A percentile compares a stretch with the other conserved stretches of the same genome.
Conservation (phyloP, 2,888 invertebrate species). For the Caenorhabditis panamensis region DNA sequence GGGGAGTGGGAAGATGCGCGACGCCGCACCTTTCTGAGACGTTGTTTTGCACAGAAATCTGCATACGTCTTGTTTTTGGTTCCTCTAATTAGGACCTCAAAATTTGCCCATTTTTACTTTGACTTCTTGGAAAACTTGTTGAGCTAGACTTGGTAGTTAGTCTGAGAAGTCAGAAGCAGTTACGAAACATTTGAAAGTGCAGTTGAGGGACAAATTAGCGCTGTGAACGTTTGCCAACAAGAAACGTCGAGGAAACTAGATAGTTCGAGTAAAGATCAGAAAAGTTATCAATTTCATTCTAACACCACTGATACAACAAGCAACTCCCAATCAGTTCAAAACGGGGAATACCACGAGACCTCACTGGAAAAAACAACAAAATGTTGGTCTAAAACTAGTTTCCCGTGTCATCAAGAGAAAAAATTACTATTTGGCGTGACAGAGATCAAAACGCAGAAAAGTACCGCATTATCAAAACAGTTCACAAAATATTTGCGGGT, state of each 20-base stretch:
- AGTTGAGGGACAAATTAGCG: too few species aligned
- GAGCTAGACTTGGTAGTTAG: neutral
- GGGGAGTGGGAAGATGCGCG: slow-evolving; percentile 1
- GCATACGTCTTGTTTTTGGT: slow-evolving; percentile 30
- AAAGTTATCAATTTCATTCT: neutral
- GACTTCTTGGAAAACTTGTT: neutral
- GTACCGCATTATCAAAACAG: neutral
- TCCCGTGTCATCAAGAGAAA: neutral
- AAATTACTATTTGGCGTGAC: neutral
- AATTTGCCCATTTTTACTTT: slow-evolving; percentile 6
- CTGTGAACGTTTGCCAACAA: too few species aligned
- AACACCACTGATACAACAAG: too few species aligned
- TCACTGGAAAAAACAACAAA: slow-evolving; percentile 3
- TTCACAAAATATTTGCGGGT: neutral
- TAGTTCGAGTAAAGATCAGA: too few species aligned
- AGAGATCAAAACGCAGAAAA: slow-evolving; percentile 24
- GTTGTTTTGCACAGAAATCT: slow-evolving; percentile 20
- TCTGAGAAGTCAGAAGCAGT: neutral
- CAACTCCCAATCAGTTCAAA: too few species aligned
- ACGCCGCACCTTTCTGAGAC: slow-evolving; percentile 24
- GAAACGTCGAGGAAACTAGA: too few species aligned
- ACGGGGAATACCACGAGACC: neutral
- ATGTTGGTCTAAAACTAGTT: slow-evolving; percentile 37
- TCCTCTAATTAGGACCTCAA: slow-evolving; percentile 22
- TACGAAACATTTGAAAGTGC: too few species aligned